Conservation (phyloP, 2,888 invertebrate genomes). For the Scaptomyza parva region DNA sequence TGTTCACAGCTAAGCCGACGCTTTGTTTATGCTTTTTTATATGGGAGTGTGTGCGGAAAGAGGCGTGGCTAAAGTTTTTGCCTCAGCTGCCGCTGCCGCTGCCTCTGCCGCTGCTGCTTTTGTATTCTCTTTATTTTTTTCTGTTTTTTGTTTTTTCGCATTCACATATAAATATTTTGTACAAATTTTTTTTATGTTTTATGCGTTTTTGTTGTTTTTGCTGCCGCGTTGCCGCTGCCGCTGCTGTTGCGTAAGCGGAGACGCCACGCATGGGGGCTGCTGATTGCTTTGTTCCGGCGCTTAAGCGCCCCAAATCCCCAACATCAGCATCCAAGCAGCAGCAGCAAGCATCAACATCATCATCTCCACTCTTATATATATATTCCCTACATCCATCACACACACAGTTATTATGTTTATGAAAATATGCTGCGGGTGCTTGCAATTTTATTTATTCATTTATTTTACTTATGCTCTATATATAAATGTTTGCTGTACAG, state of each 20-base stretch:
- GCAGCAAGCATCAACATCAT: not conserved
- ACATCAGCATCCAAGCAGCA: conserved; percentile 30
- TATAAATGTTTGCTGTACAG: conserved; percentile 38
- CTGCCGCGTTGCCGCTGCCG: not conserved
- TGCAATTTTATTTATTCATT: conserved; percentile 54
- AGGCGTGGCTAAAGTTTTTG: conserved; percentile 60
- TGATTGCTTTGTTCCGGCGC: conserved; percentile 78
- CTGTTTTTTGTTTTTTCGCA: conserved; percentile 25
- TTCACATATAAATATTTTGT: conserved; percentile 31
- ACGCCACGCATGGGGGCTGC: conserved; percentile 64
- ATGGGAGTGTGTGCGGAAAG: conserved; percentile 20
- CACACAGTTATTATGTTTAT: conserved; percentile 53
- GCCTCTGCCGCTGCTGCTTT: conserved; percentile 31
- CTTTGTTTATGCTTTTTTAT: conserved; percentile 57
- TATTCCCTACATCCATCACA: not conserved
- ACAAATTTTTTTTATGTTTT: conserved; percentile 50
- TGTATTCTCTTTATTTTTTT: conserved; percentile 37
- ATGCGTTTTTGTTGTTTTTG: conserved; percentile 42
- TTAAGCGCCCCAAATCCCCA: conserved; percentile 58
- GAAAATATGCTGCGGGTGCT: conserved; percentile 28
- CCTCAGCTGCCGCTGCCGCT: conserved; percentile 35
- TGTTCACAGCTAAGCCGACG: conserved; percentile 68
- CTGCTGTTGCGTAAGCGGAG: conserved; percentile 15
- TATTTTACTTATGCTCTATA: conserved; percentile 43
- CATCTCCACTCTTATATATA: not conserved